These are phyloP conservation scores for Spodoptera exigua DNA, from an alignment of 2,888 invertebrate species.

Conservation along the genomic window DNA sequence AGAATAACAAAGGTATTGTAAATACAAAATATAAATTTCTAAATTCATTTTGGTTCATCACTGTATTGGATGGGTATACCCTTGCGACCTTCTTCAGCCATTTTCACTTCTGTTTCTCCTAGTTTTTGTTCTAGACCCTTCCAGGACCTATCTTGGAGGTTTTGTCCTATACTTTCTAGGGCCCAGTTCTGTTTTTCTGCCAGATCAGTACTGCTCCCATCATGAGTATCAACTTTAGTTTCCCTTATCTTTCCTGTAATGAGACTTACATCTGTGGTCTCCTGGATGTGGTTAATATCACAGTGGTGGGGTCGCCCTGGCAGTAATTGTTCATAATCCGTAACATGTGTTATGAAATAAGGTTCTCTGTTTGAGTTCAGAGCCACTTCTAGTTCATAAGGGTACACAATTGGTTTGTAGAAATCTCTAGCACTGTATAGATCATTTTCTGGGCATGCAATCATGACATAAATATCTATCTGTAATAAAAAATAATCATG, in stretches of 20 bases:
- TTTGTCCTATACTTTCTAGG: conserved; percentile 90
- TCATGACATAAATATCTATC: conserved; percentile 97
- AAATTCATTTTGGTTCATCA: conserved; percentile 86
- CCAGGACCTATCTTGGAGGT: conserved; percentile 93
- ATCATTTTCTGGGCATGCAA: conserved; percentile 97
- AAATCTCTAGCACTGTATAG: conserved; percentile 95
- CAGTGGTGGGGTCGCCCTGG: conserved; percentile 90
- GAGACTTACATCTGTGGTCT: conserved; percentile 92
- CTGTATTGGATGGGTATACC: conserved; percentile 93
- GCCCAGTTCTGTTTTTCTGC: conserved; percentile 87
- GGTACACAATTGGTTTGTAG: conserved; percentile 96
- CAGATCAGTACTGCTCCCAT: conserved; percentile 75
- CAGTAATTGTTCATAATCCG: conserved; percentile 93
- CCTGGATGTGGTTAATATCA: conserved; percentile 78
- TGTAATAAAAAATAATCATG: conserved; percentile 70
- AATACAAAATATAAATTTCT: conserved; percentile 61
- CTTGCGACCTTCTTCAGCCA: conserved; percentile 92
- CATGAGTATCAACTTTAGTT: conserved; percentile 74
- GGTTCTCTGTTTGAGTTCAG: conserved; percentile 90
- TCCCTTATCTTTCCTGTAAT: conserved; percentile 92
- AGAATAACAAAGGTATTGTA: conserved; percentile 54
- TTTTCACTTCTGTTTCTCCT: conserved; percentile 92
- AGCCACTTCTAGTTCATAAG: conserved; percentile 97
- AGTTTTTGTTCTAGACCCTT: conserved; percentile 95
- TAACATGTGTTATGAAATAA: conserved; percentile 90